These are phyloP conservation scores for Acanthosepion pharaonis DNA, from an alignment of 2,888 invertebrate species.

Conservation along the genomic window DNA sequence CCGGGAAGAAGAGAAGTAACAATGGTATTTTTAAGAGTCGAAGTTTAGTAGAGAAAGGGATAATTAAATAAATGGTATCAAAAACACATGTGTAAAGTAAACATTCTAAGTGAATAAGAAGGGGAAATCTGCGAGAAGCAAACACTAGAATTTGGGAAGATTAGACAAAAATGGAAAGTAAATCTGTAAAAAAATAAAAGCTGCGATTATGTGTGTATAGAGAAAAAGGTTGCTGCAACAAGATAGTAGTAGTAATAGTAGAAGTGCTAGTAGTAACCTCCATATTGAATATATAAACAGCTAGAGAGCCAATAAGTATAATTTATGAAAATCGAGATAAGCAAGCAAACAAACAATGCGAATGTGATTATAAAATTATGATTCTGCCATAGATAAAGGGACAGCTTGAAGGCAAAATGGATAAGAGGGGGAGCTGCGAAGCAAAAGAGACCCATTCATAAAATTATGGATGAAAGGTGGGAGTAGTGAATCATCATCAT, in stretches of 20 bases:
- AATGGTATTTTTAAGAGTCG: background rate
- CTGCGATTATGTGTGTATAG: background rate
- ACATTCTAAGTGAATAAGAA: background rate
- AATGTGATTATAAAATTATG: conserved; percentile 20
- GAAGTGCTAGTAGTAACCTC: conserved; percentile 43
- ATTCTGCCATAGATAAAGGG: background rate
- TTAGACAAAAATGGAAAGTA: background rate
- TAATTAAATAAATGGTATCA: background rate
- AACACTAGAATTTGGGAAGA: background rate
- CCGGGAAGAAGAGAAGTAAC: background rate
- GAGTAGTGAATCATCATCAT: background rate
- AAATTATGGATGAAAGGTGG: background rate
- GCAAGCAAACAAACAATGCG: background rate
- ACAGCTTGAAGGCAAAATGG: background rate
- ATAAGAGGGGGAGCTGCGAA: background rate
- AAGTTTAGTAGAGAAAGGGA: background rate
- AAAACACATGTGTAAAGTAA: too few relatives aligned
- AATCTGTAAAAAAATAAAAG: background rate
- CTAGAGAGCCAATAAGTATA: conserved; percentile 35
- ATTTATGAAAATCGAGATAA: conserved; percentile 46
- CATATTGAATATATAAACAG: conserved; percentile 48
- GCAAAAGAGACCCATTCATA: background rate
- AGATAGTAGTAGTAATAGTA: conserved; percentile 33
- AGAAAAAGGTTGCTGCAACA: background rate
- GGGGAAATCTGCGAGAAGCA: background rate